phyloP scores from a whole-genome alignment of 2,113 vertebrate species.

The Cryptotis parvus region DNA sequence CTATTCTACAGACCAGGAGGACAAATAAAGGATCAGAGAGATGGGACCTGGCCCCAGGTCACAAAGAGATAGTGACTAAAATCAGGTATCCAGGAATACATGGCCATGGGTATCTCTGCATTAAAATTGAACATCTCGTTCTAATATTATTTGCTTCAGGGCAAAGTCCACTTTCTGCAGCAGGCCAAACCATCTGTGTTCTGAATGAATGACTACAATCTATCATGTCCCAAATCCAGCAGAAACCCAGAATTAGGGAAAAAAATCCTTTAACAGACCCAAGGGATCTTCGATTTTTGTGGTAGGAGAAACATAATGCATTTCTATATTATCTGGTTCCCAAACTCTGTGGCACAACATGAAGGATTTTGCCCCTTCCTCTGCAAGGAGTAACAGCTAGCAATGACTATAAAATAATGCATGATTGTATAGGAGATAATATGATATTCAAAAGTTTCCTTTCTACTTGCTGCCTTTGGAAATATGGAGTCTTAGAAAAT shows the following conservation, averaged over 20 bases:
- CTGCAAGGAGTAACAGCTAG: background rate
- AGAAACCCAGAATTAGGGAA: conserved; percentile 70
- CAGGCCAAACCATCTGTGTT: conserved; percentile 52
- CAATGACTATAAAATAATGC: background rate
- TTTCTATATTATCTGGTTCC: background rate
- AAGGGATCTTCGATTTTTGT: conserved; percentile 51
- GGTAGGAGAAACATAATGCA: conserved; percentile 16
- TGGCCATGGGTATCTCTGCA: background rate
- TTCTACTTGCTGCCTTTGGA: background rate
- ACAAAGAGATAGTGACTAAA: background rate
- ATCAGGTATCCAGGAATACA: background rate
- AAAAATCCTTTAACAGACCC: conserved; percentile 44
- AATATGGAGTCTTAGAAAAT: background rate
- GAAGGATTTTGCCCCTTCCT: background rate
- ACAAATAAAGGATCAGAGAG: background rate
- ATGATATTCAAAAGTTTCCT: background rate
- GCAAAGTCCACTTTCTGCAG: background rate
- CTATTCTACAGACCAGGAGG: background rate
- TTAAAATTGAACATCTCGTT: background rate
- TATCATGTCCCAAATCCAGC: conserved; percentile 55
- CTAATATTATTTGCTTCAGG: background rate
- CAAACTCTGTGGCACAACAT: background rate
- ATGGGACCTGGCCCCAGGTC: background rate
- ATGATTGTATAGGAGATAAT: background rate
- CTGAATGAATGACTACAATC: conserved; percentile 41